phyloP scores from a whole-genome alignment of 2,888 invertebrate species.

The Eupelmus urozonus region DNA sequence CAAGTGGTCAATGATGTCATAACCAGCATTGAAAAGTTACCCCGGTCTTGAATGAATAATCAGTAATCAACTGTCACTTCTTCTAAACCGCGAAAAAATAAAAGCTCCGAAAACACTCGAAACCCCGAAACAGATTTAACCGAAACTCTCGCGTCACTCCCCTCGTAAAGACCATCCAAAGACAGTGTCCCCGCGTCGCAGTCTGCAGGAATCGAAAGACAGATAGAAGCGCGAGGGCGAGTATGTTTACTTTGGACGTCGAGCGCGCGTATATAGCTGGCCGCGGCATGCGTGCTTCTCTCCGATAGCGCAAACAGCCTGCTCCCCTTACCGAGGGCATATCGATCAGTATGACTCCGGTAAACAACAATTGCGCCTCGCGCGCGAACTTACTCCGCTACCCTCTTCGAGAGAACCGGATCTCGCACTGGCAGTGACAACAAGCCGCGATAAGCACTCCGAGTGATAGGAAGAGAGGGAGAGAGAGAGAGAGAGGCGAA shows the following conservation, averaged over 20 bases:
- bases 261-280: slow-evolving; percentile 57
- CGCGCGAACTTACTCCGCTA: slow-evolving; percentile 71
- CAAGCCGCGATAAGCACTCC: neutral
- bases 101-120: too few relatives aligned
- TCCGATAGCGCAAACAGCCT: slow-evolving; percentile 76
- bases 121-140: neutral
- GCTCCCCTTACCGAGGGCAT: slow-evolving; percentile 61
- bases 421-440: slow-evolving; percentile 1
- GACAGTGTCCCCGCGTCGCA: too few relatives aligned
- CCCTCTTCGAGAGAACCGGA: too few relatives aligned
- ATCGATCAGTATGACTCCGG: slow-evolving; percentile 77
- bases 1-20: too few relatives aligned
- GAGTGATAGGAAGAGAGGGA: too few relatives aligned
- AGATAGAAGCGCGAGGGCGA: slow-evolving; percentile 59
- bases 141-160: neutral
- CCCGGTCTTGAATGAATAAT: too few relatives aligned
- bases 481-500: too few relatives aligned
- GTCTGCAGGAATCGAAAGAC: neutral
- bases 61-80: too few relatives aligned
- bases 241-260: slow-evolving; percentile 75
- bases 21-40: too few relatives aligned
- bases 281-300: slow-evolving; percentile 68
- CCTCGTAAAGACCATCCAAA: neutral
- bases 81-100: too few relatives aligned
- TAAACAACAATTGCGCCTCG: slow-evolving; percentile 75